Evolutionary conservation across 2,113 vertebrate species (phyloP).

Genomic region (Saccopteryx bilineata): DNA sequence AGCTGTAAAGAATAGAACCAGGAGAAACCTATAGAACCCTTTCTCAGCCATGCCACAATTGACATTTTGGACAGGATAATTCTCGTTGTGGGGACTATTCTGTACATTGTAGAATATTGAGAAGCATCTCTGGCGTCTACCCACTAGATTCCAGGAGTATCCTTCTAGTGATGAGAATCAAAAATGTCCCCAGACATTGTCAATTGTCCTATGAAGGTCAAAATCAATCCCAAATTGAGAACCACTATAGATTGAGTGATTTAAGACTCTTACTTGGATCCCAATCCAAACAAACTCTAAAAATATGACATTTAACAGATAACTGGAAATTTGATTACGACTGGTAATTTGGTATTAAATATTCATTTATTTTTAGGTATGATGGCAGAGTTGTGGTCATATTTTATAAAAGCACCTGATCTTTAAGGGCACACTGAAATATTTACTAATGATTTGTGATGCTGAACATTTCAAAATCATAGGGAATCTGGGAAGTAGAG

Average conservation of each 20-base stretch:
- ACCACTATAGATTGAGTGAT: neutral
- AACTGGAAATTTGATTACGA: neutral
- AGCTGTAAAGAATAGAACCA: neutral
- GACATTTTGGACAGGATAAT: neutral
- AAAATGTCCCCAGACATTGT: neutral
- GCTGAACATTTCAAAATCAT: conserved; percentile 11
- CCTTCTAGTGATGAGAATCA: neutral
- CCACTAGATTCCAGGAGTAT: neutral
- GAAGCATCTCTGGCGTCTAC: neutral
- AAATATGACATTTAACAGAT: neutral
- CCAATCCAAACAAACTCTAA: neutral
- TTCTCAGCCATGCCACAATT: neutral
- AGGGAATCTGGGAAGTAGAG: neutral
- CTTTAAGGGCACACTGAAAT: conserved; percentile 12
- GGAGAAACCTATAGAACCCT: neutral
- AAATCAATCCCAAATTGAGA: neutral
- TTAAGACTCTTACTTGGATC: neutral
- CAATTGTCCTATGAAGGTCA: neutral
- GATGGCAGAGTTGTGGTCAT: neutral
- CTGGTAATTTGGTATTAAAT: neutral
- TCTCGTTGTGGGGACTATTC: neutral
- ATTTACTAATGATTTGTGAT: conserved; percentile 8
- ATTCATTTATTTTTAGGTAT: neutral
- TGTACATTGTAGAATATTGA: neutral
- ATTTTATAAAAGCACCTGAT: neutral